Evolutionary conservation across 2,888 invertebrate species (phyloP), one percentile per base, ranked within the genome.

Genomic region (Lepas anatifera): DNA sequence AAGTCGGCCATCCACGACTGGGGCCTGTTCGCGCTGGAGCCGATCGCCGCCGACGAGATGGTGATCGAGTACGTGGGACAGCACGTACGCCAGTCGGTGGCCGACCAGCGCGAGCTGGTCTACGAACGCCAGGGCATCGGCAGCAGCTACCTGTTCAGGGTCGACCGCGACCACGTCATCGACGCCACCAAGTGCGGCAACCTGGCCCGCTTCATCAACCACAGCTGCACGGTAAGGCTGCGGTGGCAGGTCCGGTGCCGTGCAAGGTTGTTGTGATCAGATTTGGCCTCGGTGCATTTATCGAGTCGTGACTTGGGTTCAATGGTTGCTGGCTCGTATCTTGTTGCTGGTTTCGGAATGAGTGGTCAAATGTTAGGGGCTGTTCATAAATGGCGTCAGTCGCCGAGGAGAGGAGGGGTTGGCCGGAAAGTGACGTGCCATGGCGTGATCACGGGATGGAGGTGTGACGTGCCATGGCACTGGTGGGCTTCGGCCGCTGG

Each of bases 11-110:
- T 99, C 78, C 99, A 99, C 83, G 97, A 98, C 81, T 99, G 99
- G 98, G 99, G 99, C 68, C 82, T 99, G 73, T 99, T 98, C 80
- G 98, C 99, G 4, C 87, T 94, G 89, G 98, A 98, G 81, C 92
- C 95, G n/a, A 99, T 99, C 75, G 95, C 95, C 1, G 95, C 96
- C 0, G 98, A 99, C 81, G 98, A 99, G 83, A 98, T 99, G 98
- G 98, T 97, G 74, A 97, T 99, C 74, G 99, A 99, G 81, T 99
- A 99, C 82, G 97, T 99, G 68, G 99, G 99, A 0, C 95, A 98
- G 75, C 92, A 92, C 87, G 87, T 97, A 73, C 86, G 97, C 69
- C 92, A 93, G 7, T 86, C 91, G 70, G 89, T 99, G 70, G 98
- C 99, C 43, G 99, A 99, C 83, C 84, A 92, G 73, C 84, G 99